A percentile compares a stretch with the other conserved stretches of the same genome.
phyloP scores from a whole-genome alignment of 2,888 invertebrate genomes.

The Clostera curtula region DNA sequence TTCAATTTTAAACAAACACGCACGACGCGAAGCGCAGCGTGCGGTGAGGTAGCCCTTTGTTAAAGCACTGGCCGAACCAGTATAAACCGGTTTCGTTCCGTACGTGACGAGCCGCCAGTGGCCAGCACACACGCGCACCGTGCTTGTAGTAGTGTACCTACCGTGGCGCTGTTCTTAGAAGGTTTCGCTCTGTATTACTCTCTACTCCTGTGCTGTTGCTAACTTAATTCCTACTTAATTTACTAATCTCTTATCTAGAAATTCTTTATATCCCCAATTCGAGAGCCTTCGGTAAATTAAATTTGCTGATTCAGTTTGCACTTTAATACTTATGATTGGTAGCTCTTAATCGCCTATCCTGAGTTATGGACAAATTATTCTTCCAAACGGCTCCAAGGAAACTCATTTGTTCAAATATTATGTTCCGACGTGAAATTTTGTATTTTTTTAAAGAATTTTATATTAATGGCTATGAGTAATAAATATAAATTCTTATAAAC shows the following conservation, averaged over 20 bases:
- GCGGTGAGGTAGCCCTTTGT: too few species aligned
- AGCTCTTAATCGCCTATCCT: slow-evolving; percentile 23
- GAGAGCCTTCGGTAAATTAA: slow-evolving; percentile 37
- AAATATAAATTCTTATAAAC: background rate
- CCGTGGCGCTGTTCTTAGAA: too few species aligned
- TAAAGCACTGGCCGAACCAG: too few species aligned
- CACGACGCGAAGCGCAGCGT: too few species aligned
- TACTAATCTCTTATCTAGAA: slow-evolving; percentile 13
- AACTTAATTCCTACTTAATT: background rate
- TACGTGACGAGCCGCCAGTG: too few species aligned
- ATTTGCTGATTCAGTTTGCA: slow-evolving; percentile 51
- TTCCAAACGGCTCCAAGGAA: background rate
- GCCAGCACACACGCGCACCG: too few species aligned
- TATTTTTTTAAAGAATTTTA: background rate
- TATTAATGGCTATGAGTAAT: background rate
- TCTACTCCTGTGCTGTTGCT: background rate
- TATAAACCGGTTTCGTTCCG: too few species aligned
- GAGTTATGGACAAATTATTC: slow-evolving; percentile 4
- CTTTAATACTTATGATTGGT: slow-evolving; percentile 42
- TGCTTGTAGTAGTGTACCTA: too few species aligned
- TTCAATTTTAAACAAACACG: too few species aligned
- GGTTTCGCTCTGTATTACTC: too few species aligned
- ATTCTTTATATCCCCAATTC: slow-evolving; percentile 10
- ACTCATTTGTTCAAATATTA: background rate
- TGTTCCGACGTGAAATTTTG: background rate